Percentiles rank a stretch among this genome's conserved stretches.
Evolutionary conservation across 2,797 vertebrate genomes (phyloP).

Genomic region (Enteromius paludinosus): DNA sequence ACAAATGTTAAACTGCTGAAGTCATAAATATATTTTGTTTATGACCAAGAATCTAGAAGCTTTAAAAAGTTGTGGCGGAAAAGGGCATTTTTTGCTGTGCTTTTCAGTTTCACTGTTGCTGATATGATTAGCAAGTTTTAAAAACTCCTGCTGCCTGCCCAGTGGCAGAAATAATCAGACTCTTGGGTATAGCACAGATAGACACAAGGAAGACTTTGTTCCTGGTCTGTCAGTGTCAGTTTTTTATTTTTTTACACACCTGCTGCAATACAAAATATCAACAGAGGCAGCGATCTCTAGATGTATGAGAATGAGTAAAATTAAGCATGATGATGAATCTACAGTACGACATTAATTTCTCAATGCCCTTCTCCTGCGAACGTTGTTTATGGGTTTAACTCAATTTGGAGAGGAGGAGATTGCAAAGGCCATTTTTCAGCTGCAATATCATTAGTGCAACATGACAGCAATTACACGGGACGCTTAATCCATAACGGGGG

Average conservation of each 20-base stretch:
- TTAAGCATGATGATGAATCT: slow-evolving; percentile 59
- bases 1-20: slow-evolving; percentile 28
- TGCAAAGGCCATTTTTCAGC: slow-evolving; percentile 65
- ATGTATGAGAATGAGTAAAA: slow-evolving; percentile 58
- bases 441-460: slow-evolving; percentile 68
- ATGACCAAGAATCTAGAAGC: background rate
- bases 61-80: background rate
- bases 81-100: background rate
- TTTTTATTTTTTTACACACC: background rate
- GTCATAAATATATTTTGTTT: slow-evolving; percentile 1
- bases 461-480: slow-evolving; percentile 66
- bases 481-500: slow-evolving; percentile 56
- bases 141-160: slow-evolving; percentile 19
- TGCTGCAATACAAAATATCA: slow-evolving; percentile 34
- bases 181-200: slow-evolving; percentile 37
- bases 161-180: slow-evolving; percentile 42
- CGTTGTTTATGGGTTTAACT: slow-evolving; percentile 67
- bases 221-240: slow-evolving; percentile 9
- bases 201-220: slow-evolving; percentile 4
- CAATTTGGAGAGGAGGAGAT: slow-evolving; percentile 61
- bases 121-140: slow-evolving; percentile 42
- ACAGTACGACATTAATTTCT: slow-evolving; percentile 62
- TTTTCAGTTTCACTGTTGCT: slow-evolving; percentile 58
- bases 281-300: slow-evolving; percentile 44
- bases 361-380: slow-evolving; percentile 64